These are phyloP conservation scores for Coenonympha glycerion DNA, from an alignment of 2,888 invertebrate species.

Conservation along the genomic window DNA sequence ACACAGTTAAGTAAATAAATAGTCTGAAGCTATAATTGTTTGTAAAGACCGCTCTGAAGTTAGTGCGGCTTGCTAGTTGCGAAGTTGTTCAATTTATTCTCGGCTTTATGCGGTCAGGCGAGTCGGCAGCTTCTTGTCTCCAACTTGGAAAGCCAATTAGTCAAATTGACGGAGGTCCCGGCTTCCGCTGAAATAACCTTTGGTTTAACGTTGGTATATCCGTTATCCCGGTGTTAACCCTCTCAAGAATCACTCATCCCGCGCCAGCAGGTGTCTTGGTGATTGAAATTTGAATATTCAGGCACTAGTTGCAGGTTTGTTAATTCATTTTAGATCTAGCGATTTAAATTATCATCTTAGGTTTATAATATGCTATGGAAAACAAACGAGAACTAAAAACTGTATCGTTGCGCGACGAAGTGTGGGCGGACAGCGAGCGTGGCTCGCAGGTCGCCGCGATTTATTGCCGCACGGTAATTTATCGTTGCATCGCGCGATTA, in stretches of 20 bases:
- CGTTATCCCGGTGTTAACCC: not conserved
- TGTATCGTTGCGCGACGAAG: not conserved
- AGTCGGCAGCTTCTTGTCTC: constrained; percentile 11
- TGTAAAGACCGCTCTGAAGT: constrained; percentile 9
- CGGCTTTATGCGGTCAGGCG: constrained; percentile 15
- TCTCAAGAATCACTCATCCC: constrained; percentile 3
- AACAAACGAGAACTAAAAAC: constrained; percentile 4
- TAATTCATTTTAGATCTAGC: no score
- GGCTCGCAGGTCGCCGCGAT: constrained; percentile 44
- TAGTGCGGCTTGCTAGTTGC: not conserved
- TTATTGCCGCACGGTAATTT: constrained; percentile 60
- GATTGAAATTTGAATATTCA: not conserved
- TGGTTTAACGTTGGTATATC: constrained; percentile 17
- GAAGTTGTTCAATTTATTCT: constrained; percentile 21
- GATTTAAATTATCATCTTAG: no score
- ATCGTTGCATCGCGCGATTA: constrained; percentile 50
- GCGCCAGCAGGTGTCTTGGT: constrained; percentile 2
- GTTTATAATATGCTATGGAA: not conserved
- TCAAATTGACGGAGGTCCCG: constrained; percentile 40
- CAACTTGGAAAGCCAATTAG: constrained; percentile 42
- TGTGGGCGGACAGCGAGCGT: constrained; percentile 45
- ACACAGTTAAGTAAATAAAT: no score
- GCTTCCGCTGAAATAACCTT: constrained; percentile 14
- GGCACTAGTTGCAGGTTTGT: no score
- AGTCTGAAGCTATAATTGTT: constrained; percentile 15